phyloP scores from a whole-genome alignment of 2,113 vertebrate species.

The Crocuta crocuta region DNA sequence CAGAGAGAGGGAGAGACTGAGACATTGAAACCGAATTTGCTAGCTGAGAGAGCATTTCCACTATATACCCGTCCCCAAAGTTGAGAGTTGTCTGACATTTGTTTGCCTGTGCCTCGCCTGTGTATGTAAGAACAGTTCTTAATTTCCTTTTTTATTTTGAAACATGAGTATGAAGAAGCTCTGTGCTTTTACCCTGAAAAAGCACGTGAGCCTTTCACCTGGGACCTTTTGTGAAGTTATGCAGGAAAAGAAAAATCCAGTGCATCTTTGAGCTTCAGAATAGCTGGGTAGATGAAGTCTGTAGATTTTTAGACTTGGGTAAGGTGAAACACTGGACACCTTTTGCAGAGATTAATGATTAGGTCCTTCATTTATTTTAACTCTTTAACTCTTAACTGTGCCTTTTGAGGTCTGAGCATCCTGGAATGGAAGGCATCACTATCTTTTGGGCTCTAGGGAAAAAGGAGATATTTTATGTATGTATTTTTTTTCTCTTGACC shows the following conservation, averaged over 20 bases:
- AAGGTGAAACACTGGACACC: not conserved
- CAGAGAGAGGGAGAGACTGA: not conserved
- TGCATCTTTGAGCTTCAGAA: slow-evolving; percentile 56
- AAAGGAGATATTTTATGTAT: not conserved
- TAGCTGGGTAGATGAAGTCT: slow-evolving; percentile 4
- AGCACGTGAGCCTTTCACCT: slow-evolving; percentile 67
- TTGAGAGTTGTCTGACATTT: not conserved
- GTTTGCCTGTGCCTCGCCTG: not conserved
- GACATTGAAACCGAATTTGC: not conserved
- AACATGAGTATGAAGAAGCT: slow-evolving; percentile 43
- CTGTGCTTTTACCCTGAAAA: slow-evolving; percentile 35
- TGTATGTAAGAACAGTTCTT: not conserved
- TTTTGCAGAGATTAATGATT: slow-evolving; percentile 21
- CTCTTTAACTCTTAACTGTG: not conserved
- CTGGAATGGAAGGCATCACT: not conserved
- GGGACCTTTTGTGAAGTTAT: slow-evolving; percentile 68
- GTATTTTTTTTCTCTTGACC: not conserved
- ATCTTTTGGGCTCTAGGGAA: not conserved
- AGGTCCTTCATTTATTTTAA: slow-evolving; percentile 26
- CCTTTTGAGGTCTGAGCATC: slow-evolving; percentile 38
- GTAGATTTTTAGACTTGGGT: slow-evolving; percentile 47
- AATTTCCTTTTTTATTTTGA: slow-evolving; percentile 20
- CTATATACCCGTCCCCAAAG: not conserved
- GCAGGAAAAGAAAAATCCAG: slow-evolving; percentile 77
- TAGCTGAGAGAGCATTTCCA: not conserved